These are phyloP conservation scores for Pycnomerus fuliginosus DNA, from an alignment of 2,888 invertebrate genomes.

Conservation along the genomic window DNA sequence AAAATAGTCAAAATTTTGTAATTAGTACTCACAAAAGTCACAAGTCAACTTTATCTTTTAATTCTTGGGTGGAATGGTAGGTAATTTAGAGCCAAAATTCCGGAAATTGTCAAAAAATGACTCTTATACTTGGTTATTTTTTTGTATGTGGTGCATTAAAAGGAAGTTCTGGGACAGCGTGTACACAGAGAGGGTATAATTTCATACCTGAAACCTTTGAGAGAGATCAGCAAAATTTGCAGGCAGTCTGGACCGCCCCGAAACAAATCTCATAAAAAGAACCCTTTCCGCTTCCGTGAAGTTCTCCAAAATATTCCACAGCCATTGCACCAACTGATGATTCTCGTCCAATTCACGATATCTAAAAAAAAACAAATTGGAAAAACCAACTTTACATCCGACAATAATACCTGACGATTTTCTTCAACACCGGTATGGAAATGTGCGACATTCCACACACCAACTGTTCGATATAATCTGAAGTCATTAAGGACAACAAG, in stretches of 20 bases:
- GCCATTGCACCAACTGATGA: conserved; percentile 61
- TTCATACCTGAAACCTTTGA: conserved; percentile 61
- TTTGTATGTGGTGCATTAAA: too few relatives aligned
- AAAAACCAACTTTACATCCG: not conserved
- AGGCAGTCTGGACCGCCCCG: conserved; percentile 63
- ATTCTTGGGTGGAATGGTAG: too few relatives aligned
- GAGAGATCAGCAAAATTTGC: conserved; percentile 66
- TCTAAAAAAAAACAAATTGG: conserved; percentile 43
- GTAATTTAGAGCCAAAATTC: too few relatives aligned
- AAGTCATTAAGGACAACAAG: conserved; percentile 60
- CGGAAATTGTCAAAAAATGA: too few relatives aligned
- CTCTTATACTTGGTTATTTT: too few relatives aligned
- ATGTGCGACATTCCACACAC: conserved; percentile 65
- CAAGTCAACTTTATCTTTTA: too few relatives aligned
- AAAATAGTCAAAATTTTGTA: too few relatives aligned
- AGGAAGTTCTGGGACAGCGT: too few relatives aligned
- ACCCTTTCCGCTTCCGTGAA: conserved; percentile 64
- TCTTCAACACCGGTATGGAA: conserved; percentile 59
- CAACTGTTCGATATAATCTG: conserved; percentile 61
- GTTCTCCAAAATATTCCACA: conserved; percentile 63
- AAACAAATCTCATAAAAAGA: conserved; percentile 66
- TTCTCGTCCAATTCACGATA: conserved; percentile 65
- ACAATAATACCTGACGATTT: conserved; percentile 58
- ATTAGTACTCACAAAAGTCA: too few relatives aligned
- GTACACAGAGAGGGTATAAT: too few relatives aligned